Evolutionary conservation across 1,140 invertebrate genomes (phyloP).

Genomic region (Hypothenemus hampei): DNA sequence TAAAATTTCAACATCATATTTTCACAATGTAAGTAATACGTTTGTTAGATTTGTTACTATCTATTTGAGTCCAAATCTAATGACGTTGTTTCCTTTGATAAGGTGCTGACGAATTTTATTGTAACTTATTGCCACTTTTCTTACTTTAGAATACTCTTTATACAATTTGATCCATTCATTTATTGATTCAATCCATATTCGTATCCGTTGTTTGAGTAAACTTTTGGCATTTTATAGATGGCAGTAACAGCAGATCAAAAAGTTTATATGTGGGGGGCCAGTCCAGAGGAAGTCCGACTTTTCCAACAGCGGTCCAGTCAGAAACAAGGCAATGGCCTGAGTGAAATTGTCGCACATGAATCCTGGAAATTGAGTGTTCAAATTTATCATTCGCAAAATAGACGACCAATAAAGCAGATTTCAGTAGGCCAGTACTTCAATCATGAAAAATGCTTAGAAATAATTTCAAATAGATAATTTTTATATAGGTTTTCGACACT

Average conservation of each 20-base stretch:
- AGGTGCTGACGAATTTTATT: too few relatives aligned
- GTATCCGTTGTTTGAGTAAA: too few relatives aligned
- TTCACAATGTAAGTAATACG: conserved; percentile 67
- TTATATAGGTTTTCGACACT: conserved; percentile 31
- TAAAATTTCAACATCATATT: conserved; percentile 70
- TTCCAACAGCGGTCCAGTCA: conserved; percentile 38
- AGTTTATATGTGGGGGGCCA: conserved; percentile 73
- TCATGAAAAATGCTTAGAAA: background rate
- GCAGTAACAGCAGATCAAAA: conserved; percentile 62
- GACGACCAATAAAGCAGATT: conserved; percentile 39
- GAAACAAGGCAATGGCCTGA: conserved; percentile 31
- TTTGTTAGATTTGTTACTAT: background rate
- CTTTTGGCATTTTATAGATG: conserved; percentile 56
- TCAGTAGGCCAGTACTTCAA: conserved; percentile 35
- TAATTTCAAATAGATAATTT: background rate
- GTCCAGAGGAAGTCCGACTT: conserved; percentile 67
- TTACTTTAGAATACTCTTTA: too few relatives aligned
- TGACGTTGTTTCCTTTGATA: too few relatives aligned
- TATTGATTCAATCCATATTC: too few relatives aligned
- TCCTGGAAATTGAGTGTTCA: conserved; percentile 39
- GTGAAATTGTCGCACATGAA: conserved; percentile 24
- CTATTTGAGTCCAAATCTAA: too few relatives aligned
- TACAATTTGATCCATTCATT: too few relatives aligned
- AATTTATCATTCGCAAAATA: conserved; percentile 35
- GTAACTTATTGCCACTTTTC: too few relatives aligned